Conservation (phyloP, 2,113 vertebrate genomes). For the Neomonachus schauinslandi region DNA sequence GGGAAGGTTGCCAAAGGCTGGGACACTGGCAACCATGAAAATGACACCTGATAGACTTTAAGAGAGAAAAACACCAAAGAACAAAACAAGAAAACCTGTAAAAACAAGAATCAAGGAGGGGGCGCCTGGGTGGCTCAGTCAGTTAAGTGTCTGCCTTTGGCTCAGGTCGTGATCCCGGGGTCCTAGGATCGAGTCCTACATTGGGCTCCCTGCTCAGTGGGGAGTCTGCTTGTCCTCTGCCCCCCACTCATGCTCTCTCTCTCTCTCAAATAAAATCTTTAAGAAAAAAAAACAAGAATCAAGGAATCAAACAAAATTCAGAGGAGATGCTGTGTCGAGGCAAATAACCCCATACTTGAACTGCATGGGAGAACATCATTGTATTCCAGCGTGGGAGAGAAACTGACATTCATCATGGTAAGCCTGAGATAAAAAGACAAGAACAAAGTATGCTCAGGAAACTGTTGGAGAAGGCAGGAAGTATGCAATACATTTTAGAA, state of each 20-base stretch:
- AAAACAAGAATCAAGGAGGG: neutral
- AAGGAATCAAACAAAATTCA: constrained; percentile 1
- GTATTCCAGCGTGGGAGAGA: neutral
- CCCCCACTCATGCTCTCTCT: too few species aligned
- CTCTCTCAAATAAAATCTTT: too few species aligned
- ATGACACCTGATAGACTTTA: neutral
- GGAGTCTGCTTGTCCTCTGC: too few species aligned
- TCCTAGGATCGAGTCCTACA: too few species aligned
- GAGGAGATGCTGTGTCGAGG: neutral
- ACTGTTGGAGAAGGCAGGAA: neutral
- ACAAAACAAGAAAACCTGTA: neutral
- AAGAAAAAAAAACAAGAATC: neutral
- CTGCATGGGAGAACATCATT: neutral
- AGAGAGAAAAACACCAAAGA: neutral
- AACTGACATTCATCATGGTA: neutral
- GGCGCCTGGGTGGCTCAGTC: too few species aligned
- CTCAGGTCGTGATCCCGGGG: too few species aligned
- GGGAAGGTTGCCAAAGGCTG: neutral
- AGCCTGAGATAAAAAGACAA: neutral
- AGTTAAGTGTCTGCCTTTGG: too few species aligned
- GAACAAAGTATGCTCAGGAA: neutral
- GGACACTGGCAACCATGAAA: neutral
- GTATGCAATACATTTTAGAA: neutral
- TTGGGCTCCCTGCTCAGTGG: too few species aligned
- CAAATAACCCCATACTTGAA: neutral